phyloP scores from a whole-genome alignment of 2,113 vertebrate genomes.

The Tetrao urogallus region DNA sequence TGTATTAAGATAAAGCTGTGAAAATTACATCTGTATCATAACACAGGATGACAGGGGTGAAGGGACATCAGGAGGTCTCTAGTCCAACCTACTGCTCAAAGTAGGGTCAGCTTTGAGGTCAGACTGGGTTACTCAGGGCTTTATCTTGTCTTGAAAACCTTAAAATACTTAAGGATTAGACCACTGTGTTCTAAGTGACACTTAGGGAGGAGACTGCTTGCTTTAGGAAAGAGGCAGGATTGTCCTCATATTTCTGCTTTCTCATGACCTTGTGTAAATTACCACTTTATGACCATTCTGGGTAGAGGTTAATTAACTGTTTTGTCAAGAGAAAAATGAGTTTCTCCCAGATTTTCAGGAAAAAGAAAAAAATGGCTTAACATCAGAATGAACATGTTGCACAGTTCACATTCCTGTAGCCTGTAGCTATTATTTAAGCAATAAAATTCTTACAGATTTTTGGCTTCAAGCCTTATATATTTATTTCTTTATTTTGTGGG shows the following conservation, averaged over 20 bases:
- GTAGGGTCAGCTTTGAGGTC: not conserved
- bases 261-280: conserved; percentile 41
- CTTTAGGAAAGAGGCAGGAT: not conserved
- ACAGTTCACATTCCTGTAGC: conserved; percentile 13
- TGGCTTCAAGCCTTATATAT: conserved; percentile 23
- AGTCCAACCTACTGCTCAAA: not conserved
- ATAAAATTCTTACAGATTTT: conserved; percentile 42
- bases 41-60: not conserved
- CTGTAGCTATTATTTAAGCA: conserved; percentile 37
- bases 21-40: not conserved
- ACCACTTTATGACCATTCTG: conserved; percentile 18
- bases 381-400: conserved; percentile 52
- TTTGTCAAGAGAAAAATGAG: not conserved
- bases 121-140: not conserved
- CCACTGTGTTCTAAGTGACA: not conserved
- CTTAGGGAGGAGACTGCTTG: not conserved
- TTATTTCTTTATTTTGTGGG: not conserved
- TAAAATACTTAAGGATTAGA: not conserved
- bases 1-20: not conserved
- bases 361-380: not conserved
- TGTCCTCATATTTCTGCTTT: not conserved
- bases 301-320: conserved; percentile 1
- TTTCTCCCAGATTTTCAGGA: not conserved
- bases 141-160: not conserved
- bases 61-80: not conserved